These are phyloP conservation scores for Odontomyia ornata DNA, from an alignment of 2,888 invertebrate species.

Conservation along the genomic window DNA sequence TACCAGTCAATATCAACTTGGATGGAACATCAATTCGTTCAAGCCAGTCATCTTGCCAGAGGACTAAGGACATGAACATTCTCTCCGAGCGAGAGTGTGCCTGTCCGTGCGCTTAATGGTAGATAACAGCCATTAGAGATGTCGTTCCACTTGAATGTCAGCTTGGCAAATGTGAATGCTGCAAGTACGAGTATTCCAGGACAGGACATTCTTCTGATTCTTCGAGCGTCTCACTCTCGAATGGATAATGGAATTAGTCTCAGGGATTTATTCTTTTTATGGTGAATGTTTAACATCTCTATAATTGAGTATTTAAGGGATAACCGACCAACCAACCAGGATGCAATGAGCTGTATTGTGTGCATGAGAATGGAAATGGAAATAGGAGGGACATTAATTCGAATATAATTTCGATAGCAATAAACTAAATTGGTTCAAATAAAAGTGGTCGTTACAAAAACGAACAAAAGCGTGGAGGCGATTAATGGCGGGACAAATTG, in stretches of 20 bases:
- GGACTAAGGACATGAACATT: not conserved
- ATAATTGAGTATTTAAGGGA: slow-evolving; percentile 50
- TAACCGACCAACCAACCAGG: slow-evolving; percentile 36
- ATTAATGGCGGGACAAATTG: slow-evolving; percentile 31
- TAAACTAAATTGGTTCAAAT: slow-evolving; percentile 41
- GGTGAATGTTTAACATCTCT: slow-evolving; percentile 48
- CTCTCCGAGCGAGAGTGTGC: not conserved
- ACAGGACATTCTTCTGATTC: slow-evolving; percentile 13
- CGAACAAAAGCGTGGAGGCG: not conserved
- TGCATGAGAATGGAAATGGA: not conserved
- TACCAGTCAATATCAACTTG: not conserved
- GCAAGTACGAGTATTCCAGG: slow-evolving; percentile 5
- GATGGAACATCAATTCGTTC: not conserved
- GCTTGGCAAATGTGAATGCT: slow-evolving; percentile 21
- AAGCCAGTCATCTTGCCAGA: not conserved
- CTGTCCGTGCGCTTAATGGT: slow-evolving; percentile 17
- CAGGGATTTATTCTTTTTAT: slow-evolving; percentile 46
- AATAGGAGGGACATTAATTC: not conserved
- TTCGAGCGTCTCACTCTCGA: not conserved
- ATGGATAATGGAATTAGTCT: slow-evolving; percentile 43
- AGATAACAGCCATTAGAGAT: slow-evolving; percentile 43
- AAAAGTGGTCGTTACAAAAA: slow-evolving; percentile 19
- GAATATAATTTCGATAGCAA: slow-evolving; percentile 37
- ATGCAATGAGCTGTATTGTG: too few species aligned
- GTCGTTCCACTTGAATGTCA: slow-evolving; percentile 37